Evolutionary conservation across 2,888 invertebrate genomes (phyloP).

Genomic region (Eupithecia pulchellata): DNA sequence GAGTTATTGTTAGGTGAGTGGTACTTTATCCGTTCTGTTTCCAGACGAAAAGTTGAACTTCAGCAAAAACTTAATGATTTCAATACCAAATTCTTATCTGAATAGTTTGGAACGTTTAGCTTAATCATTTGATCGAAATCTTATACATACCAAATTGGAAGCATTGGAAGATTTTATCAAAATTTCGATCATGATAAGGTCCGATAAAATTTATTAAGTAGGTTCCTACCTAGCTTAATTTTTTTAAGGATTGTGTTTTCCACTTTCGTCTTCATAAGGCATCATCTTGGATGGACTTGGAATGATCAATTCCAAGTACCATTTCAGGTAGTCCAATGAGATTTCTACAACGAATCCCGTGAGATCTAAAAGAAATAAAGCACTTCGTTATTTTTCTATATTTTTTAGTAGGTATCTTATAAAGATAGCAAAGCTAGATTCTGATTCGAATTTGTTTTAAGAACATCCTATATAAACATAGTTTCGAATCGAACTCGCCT

Average conservation of each 20-base stretch:
- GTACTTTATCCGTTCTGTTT: neutral
- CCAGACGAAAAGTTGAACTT: neutral
- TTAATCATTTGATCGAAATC: neutral
- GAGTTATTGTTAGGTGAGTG: too few relatives aligned
- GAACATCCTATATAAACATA: constrained; percentile 62
- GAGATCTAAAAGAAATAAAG: too few relatives aligned
- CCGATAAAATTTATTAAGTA: neutral
- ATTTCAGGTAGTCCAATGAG: neutral
- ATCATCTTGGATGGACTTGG: too few relatives aligned
- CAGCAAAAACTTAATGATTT: neutral
- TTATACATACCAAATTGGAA: constrained; percentile 5
- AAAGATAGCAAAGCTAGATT: neutral
- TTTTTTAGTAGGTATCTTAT: neutral
- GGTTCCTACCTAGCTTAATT: neutral
- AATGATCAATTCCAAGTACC: neutral
- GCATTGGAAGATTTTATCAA: constrained; percentile 6
- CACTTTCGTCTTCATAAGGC: too few relatives aligned
- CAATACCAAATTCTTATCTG: neutral
- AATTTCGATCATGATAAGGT: neutral
- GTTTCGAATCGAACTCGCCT: constrained; percentile 61
- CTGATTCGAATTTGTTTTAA: constrained; percentile 21
- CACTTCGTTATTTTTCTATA: neutral
- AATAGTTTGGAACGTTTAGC: constrained; percentile 1
- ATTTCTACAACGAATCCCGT: too few relatives aligned
- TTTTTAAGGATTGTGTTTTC: neutral